Base-by-base conservation (phyloP, 2,797 vertebrate species). In the Peromyscus attwateri region DNA sequence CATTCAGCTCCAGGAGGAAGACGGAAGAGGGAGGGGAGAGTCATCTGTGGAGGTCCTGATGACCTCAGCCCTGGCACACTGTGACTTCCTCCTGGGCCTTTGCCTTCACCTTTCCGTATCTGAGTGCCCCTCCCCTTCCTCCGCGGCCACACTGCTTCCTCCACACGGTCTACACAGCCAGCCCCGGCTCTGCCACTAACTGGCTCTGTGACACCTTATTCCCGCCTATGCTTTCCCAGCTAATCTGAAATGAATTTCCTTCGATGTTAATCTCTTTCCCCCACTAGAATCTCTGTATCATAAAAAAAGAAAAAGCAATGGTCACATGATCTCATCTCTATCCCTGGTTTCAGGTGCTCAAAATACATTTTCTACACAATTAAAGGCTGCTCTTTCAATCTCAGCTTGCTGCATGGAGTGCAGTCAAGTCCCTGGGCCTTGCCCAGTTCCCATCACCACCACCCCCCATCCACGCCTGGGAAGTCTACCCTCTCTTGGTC, bases 1-100 rank as follows among this genome's bases (percentile, higher is more conserved):
- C 16, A 13, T 81, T 79, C 25, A 62, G 71, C 71, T 71, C 83
- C 92, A 46, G 91, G 70, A 97, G 92, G 94, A 64, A 89, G 93
- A 1, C 77, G 81, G 88, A 96, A 71, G 75, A 93, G 55, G 95
- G 92, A 96, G 89, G 71, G 43, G 62, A 91, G 46, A 94, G 75
- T 83, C 46, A 27, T 52, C 85, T 91, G 94, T 55, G 5, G 46
- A 76, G 66, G 62, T 87, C 92, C 81, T 55, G 68, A 49, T 12
- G 10, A 52, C 31, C 89, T 88, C 62, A 1, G 10, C 49, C 85
- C 95, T 52, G 70, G 70, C 4, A 14, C 62, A 14, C 62, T 71
- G 29, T 2, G 6, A 60, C 95, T 93, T 55, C 76, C 57, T 94
- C 84, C 77, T 55, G 66, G 52, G 57, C 75, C 93, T 90, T 43